A percentile compares a stretch with the other conserved stretches of the same genome.
phyloP scores from a whole-genome alignment of 2,113 vertebrate genomes.

The Speoplatyrhinus poulsoni region DNA sequence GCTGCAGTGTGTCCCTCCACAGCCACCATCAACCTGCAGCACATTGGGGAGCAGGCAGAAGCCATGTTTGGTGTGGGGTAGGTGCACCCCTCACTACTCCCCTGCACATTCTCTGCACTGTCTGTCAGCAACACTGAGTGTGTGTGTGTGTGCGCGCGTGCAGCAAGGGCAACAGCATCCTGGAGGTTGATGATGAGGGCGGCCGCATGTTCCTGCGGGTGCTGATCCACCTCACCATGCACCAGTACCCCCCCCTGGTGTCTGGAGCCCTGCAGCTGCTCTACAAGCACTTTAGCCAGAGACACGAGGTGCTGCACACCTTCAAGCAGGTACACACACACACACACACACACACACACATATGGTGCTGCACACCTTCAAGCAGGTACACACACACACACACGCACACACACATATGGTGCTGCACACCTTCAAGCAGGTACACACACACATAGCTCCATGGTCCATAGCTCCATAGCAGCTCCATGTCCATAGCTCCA shows the following conservation, averaged over 20 bases:
- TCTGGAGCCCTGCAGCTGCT: no score
- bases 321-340: neutral
- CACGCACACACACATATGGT: neutral
- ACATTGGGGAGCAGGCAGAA: conserved; percentile 94
- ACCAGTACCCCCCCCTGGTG: no score
- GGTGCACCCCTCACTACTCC: conserved; percentile 42
- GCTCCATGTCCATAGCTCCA: no score
- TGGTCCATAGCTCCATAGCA: no score
- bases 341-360: neutral
- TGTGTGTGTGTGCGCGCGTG: conserved; percentile 5
- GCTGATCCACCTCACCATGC: no score
- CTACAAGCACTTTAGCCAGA: no score
- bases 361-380: no score
- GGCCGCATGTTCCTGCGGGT: no score
- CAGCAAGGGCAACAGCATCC: no score
- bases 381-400: neutral
- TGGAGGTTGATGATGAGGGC: no score
- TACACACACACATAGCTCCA: neutral
- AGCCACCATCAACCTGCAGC: conserved; percentile 89
- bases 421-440: no score
- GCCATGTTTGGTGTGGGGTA: conserved; percentile 98
- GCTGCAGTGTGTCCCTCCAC: conserved; percentile 34
- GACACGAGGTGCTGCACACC: neutral
- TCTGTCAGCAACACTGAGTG: conserved; percentile 4
- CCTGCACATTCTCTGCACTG: neutral